Evolutionary conservation across 2,797 vertebrate genomes (phyloP).

Genomic region (Centroberyx gerrardi): DNA sequence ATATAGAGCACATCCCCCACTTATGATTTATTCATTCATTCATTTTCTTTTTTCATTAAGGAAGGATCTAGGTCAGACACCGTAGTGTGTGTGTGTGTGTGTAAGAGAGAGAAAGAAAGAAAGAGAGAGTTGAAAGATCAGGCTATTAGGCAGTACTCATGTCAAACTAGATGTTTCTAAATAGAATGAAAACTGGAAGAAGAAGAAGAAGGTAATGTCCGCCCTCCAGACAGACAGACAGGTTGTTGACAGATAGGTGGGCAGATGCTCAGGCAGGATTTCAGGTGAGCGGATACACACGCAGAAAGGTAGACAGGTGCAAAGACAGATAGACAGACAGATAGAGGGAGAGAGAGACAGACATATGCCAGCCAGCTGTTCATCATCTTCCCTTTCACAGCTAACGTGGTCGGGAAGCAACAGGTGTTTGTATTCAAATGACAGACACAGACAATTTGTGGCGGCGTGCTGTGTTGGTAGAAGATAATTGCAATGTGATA

Average conservation of each 20-base stretch:
- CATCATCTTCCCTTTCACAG: constrained; percentile 16
- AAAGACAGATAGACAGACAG: neutral
- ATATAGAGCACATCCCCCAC: constrained; percentile 12
- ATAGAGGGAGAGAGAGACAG: constrained; percentile 19
- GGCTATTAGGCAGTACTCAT: no score
- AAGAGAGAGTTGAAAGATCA: neutral
- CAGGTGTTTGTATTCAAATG: constrained; percentile 56
- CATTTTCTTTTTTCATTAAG: constrained; percentile 44
- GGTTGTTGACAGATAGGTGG: constrained; percentile 16
- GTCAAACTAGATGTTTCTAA: constrained; percentile 10
- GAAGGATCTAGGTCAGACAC: constrained; percentile 42
- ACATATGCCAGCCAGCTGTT: constrained; percentile 61
- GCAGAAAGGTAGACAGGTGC: neutral
- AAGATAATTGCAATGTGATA: constrained; percentile 4
- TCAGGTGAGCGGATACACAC: neutral
- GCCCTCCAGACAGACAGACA: constrained; percentile 10
- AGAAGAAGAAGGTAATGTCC: neutral
- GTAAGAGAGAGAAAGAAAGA: constrained; percentile 15
- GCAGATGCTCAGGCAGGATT: constrained; percentile 34
- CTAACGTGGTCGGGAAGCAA: constrained; percentile 19
- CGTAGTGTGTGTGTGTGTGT: neutral
- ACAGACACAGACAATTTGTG: constrained; percentile 55
- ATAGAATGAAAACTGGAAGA: neutral
- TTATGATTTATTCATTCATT: constrained; percentile 56
- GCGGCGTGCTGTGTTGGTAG: constrained; percentile 11